Evolutionary conservation across 2,888 invertebrate species (phyloP), one percentile per base, ranked within the genome.

Genomic region (Eristalinus aeneus): DNA sequence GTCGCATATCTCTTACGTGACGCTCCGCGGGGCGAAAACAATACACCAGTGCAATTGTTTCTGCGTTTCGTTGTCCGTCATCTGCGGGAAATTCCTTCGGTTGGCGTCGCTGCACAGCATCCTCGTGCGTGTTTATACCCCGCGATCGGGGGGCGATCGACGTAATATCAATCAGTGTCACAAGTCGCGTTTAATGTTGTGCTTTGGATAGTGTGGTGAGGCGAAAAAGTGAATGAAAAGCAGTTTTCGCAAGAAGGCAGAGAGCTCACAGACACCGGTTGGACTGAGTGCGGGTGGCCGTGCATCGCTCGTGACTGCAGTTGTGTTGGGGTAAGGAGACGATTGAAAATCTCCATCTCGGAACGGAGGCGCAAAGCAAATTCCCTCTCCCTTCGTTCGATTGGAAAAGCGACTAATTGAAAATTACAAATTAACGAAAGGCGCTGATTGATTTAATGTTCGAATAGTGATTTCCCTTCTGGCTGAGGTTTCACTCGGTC

Each of bases 361-460:
- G n/a, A 4, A 73, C 32, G 72, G 72, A 16, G 73, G 73, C n/a
- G 39, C n/a, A 39, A 78, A 76, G 58, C n/a, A 81, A 73, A 81
- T 86, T 76, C 74, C 27, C 56, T 6, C 6, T n/a, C 53, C 64
- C 46, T 46, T 54, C 54, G 61, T 82, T 78, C 73, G 54, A 68
- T 77, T 60, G 82, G 63, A 58, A 72, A 71, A 67, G 69, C 67
- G 54, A 77, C 81, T 86, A 78, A 86, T 86, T 86, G 86, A 54
- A 78, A 78, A 78, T 82, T 82, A 77, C 65, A 82, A 86, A 86
- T 86, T 86, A 86, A 82, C 77, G 74, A 81, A 78, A 82, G 78
- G 86, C 86, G 86, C 74, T 82, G 86, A 86, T 77, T 77, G 86
- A 86, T 86, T 85, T 82, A 86, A 82, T 86, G 86, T 71, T 78